Conservation (phyloP, 2,888 invertebrate genomes). For the Actias luna region DNA sequence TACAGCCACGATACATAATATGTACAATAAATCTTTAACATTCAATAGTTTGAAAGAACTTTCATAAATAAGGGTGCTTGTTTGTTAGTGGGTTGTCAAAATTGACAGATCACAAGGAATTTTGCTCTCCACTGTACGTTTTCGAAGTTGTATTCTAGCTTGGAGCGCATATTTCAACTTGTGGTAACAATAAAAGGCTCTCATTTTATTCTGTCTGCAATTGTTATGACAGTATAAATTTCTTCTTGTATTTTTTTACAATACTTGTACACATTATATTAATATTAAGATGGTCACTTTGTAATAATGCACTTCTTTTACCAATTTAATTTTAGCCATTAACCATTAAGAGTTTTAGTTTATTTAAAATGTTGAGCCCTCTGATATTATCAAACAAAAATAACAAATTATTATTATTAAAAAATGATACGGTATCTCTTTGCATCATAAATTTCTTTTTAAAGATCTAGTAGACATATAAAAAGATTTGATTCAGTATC, state of each 20-base stretch:
- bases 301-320: not conserved
- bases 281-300: not conserved
- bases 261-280: not conserved
- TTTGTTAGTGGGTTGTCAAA: constrained; percentile 29
- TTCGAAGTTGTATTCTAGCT: constrained; percentile 42
- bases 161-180: constrained; percentile 47
- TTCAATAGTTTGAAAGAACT: constrained; percentile 17
- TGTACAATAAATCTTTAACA: constrained; percentile 19
- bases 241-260: no score
- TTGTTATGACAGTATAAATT: constrained; percentile 22
- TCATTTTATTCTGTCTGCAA: constrained; percentile 39
- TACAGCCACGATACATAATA: constrained; percentile 5
- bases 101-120: constrained; percentile 37
- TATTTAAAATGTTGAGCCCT: no score
- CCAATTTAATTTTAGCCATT: not conserved
- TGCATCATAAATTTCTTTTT: not conserved
- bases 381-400: no score
- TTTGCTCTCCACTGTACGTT: constrained; percentile 38
- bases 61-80: constrained; percentile 18
- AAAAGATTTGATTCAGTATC: not conserved
- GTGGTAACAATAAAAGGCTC: constrained; percentile 36
- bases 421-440: not conserved
- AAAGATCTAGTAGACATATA: not conserved
- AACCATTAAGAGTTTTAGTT: no score
- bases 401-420: no score